Base-by-base conservation (phyloP, 2,113 vertebrate species). In the Oncorhynchus nerka region DNA sequence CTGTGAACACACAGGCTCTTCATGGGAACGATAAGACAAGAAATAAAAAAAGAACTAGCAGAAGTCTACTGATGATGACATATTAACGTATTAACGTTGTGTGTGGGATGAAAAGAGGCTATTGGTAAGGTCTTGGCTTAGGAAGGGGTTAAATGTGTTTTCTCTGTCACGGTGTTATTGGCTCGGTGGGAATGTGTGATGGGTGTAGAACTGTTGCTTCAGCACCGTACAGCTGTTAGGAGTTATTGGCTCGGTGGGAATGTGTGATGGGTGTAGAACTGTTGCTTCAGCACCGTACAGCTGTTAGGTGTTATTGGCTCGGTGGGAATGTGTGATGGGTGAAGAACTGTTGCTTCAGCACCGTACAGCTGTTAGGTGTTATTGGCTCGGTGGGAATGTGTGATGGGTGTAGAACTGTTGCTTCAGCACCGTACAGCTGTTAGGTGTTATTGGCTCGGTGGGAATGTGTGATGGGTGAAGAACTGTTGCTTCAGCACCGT, bases 191-290 rank as follows among this genome's bases (percentile, higher is more conserved):
- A 64, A 16, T 4, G n/a, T 26, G 51, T 55, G n/a, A 51, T 0
- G 51, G 61, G 26, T 48, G 32, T 19, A 5, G 28, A 49, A 61
- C 51, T 26, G 39, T 61, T 55, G 59, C 49, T 64, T 74, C 77
- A 64, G 79, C 32, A 15, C 48, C 26, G 26, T 48, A 51, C 45
- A 81, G 13, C 73, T 80, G 70, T 45, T 76, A 28, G 28, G 28
- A 78, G 78, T 85, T 84, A 88, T 89, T 86, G 87, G 28, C 28
- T 28, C 28, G 28, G 3, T 28, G 28, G 28, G 28, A 28, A 28
- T 28, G 28, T 28, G 28, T 28, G 28, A 28, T 0, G 28, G 28
- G 28, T 28, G 28, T 3, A 28, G 28, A 28, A 28, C 28, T 28
- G 28, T 28, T 28, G 28, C 28, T 28, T 28, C 28, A 28, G 28